Base-by-base conservation (phyloP, 2,888 invertebrate species). In the Tipula vernalis region DNA sequence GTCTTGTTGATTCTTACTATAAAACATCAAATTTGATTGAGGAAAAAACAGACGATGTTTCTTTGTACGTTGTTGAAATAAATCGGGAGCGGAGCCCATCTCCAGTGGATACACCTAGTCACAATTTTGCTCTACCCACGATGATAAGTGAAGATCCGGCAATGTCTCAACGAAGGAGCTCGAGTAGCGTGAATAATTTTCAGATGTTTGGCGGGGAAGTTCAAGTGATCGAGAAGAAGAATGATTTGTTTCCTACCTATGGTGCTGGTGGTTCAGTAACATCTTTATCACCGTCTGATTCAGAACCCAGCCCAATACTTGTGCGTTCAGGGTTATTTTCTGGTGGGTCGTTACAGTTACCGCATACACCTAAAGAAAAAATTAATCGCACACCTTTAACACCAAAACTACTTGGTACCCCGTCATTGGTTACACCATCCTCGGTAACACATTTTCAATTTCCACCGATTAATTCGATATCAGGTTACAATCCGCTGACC, bases 301-400 rank as follows among this genome's bases (percentile, higher is more conserved):
- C 94, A 88, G 94, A 95, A 90, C 93, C 94, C 15, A 94, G 94
- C 87, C 94, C 94, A 87, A 94, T 96, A 88, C 95, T 97, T 88
- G 95, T 97, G 28, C 94, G 96, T 89, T 96, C 96, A 0, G 95
- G 96, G 0, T 91, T 97, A 87, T 95, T 97, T 89, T 96, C 97
- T 0, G 97, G 97, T 41, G 97, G 96, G 15, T 96, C 96, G n/a
- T 94, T 95, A 89, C 93, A 92, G 87, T 89, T 91, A 18, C 89
- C 90, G 85, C 90, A 88, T 41, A 91, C 88, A 87, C 88, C 87
- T 87, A 88, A 89, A n/a, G 88, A 90, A 6, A 89, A 87, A 87
- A 88, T 90, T 87, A 89, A 89, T 87, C 90, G 90, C 88, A 89
- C 87, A 15, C 44, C 87, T 3, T 86, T 57, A 4, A 87, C 88